Percentiles rank a stretch among this genome's conserved stretches.
phyloP scores from a whole-genome alignment of 53 echinoderm and acorn worm genomes.

The Stichopus horrens region DNA sequence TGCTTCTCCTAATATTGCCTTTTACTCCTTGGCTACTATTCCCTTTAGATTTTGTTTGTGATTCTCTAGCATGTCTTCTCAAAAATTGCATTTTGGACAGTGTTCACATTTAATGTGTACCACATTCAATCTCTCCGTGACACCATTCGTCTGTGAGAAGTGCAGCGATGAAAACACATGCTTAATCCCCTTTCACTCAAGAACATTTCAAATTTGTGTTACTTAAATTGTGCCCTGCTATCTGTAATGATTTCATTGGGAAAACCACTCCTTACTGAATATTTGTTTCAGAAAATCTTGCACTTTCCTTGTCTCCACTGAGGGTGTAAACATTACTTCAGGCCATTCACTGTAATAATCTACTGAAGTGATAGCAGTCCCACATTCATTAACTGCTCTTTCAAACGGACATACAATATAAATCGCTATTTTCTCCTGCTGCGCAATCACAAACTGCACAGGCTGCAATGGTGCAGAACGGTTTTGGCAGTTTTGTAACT shows the following conservation, averaged over 20 bases:
- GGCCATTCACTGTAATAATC: neutral
- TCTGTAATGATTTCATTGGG: neutral
- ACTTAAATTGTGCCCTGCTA: too few species aligned
- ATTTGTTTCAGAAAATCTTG: neutral
- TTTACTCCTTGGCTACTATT: too few species aligned
- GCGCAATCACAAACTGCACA: conserved; percentile 42
- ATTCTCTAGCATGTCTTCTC: conserved; percentile 38
- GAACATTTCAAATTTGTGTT: too few species aligned
- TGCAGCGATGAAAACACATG: too few species aligned
- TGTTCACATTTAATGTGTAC: too few species aligned
- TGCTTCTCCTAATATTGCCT: too few species aligned
- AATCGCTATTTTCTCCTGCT: conserved; percentile 60
- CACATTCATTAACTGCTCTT: neutral
- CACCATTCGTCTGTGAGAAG: too few species aligned
- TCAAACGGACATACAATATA: conserved; percentile 64
- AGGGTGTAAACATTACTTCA: neutral
- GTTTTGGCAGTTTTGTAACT: conserved; percentile 59
- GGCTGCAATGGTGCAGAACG: conserved; percentile 58
- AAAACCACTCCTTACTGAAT: neutral
- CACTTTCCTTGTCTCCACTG: neutral
- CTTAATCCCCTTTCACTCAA: too few species aligned
- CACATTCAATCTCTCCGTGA: too few species aligned
- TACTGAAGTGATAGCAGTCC: neutral
- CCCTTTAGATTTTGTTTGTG: too few species aligned
- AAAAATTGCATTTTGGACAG: neutral